Conservation (phyloP, 1,140 invertebrate species). For the Lerema accius region DNA sequence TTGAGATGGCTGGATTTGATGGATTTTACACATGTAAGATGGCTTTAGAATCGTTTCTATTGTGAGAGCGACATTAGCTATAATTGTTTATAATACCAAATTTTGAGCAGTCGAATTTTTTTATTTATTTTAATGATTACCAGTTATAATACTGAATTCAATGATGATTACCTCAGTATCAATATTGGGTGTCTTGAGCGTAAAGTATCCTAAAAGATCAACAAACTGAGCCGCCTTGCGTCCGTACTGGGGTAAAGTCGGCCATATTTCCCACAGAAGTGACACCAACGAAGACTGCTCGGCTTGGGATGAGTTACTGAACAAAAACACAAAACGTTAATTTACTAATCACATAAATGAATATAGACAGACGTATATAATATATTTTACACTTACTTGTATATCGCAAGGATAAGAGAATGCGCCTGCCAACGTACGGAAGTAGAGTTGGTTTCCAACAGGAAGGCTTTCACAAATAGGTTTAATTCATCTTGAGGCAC, state of each 20-base stretch:
- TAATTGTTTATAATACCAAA: too few species aligned
- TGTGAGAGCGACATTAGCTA: too few species aligned
- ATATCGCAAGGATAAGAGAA: slow-evolving; percentile 91
- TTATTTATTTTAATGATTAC: too few species aligned
- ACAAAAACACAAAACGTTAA: slow-evolving; percentile 32
- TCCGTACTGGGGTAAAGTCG: slow-evolving; percentile 94
- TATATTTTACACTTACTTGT: slow-evolving; percentile 88
- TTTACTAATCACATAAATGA: too few species aligned
- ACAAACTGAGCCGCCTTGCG: slow-evolving; percentile 98
- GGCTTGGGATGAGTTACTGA: slow-evolving; percentile 87
- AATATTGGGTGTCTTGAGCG: slow-evolving; percentile 89
- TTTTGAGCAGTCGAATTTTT: too few species aligned
- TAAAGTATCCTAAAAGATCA: slow-evolving; percentile 96
- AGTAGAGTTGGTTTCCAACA: slow-evolving; percentile 96
- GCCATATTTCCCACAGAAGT: slow-evolving; percentile 96
- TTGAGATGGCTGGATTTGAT: too few species aligned
- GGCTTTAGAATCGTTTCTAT: too few species aligned
- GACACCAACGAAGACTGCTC: slow-evolving; percentile 92
- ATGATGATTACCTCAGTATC: slow-evolving; percentile 77
- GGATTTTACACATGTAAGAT: too few species aligned
- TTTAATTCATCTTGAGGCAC: slow-evolving; percentile 79
- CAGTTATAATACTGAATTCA: too few species aligned
- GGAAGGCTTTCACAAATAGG: slow-evolving; percentile 94
- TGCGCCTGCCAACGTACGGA: slow-evolving; percentile 98
- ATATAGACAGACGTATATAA: too few species aligned